Evolutionary conservation across 2,113 vertebrate species (phyloP), one percentile per base, ranked within the genome.

Genomic region (Tragelaphus buxtoni): DNA sequence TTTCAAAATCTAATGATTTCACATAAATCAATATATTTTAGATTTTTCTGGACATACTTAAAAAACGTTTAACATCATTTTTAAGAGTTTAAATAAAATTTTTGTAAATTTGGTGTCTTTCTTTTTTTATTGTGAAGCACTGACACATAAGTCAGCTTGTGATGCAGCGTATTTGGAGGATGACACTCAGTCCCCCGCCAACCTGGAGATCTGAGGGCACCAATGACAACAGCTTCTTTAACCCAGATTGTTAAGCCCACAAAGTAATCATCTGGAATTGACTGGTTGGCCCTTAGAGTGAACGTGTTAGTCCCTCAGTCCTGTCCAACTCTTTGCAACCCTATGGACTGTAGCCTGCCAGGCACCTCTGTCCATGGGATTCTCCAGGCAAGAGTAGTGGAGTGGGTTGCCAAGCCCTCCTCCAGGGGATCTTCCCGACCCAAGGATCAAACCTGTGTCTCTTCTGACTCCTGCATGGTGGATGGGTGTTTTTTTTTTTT

Each of bases 151-250:
- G 47, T 32, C 11, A n/a, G 18, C 47, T 49, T 35, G 20, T 18
- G 39, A 14, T 4, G 20, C 7, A 1, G 17, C 2, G 0, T 4
- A 4, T 35, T 0, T 22, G 74, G 61, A 61, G 39, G 32, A 2
- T 0, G 4, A 8, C 7, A 2, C n/a, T 30, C 7, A 20, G 0
- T 55, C 60, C 30, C 35, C 49, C n/a, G 74, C 8, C 18, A 28
- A 8, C 18, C 39, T 30, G 42, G 60, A 69, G 47, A 28, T 42
- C 10, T 7, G 28, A 32, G 20, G 11, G 9, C 14, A 79, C 24
- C n/a, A 5, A 11, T 6, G 42, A 6, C 2, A 5, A 6, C 16
- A 7, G 17, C 18, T 35, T 20, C 20, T 18, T n/a, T 55, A 24
- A 10, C 30, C 9, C 39, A 28, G 14, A 9, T 55, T 47, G n/a